A percentile compares a stretch with the other conserved stretches of the same genome.
phyloP scores from a whole-genome alignment of 2,113 vertebrate species.

The Xerus inauris region DNA sequence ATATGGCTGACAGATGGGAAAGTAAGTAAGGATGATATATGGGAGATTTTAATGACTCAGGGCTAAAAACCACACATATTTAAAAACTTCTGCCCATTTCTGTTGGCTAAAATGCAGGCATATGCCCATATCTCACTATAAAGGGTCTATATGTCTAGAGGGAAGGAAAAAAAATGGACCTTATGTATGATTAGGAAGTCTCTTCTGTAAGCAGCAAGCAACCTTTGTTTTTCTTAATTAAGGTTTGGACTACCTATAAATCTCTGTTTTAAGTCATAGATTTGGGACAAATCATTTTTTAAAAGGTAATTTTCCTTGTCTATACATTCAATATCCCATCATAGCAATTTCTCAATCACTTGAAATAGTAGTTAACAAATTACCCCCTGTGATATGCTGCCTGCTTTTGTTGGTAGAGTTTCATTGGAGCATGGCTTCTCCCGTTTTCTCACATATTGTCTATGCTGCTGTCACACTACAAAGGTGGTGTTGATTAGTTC shows the following conservation, averaged over 20 bases:
- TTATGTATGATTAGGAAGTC: not conserved
- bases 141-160: not conserved
- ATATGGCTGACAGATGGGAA: slow-evolving; percentile 40
- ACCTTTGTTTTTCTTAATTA: not conserved
- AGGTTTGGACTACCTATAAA: not conserved
- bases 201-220: not conserved
- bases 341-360: not conserved
- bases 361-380: not conserved
- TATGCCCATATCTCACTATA: not conserved
- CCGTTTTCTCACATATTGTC: not conserved
- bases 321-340: not conserved
- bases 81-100: not conserved
- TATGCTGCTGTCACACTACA: not conserved
- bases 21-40: not conserved
- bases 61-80: not conserved
- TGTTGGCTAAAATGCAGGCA: not conserved
- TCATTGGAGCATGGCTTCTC: not conserved
- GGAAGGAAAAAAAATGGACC: not conserved
- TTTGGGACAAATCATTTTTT: slow-evolving; percentile 27
- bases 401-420: not conserved
- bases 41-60: not conserved
- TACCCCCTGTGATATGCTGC: not conserved
- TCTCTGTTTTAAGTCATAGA: not conserved
- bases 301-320: not conserved
- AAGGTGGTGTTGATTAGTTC: not conserved